Evolutionary conservation across 2,888 invertebrate species (phyloP).

Genomic region (Sphinx pinastri): DNA sequence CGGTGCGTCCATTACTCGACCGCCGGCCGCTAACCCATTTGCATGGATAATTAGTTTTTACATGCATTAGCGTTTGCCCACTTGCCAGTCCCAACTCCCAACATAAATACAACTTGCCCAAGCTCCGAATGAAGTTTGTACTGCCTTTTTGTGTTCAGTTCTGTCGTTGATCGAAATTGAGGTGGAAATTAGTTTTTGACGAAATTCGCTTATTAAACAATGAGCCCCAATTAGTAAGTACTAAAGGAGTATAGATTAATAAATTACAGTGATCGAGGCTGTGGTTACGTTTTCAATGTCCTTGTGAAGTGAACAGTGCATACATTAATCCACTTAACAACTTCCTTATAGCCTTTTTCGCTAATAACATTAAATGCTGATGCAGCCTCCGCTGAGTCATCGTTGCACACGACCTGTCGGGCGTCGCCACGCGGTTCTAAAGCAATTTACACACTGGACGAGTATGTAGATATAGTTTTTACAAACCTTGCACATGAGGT

Average conservation of each 20-base stretch:
- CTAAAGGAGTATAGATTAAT: too few relatives aligned
- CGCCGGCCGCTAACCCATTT: background rate
- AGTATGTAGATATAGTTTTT: background rate
- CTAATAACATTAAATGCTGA: too few relatives aligned
- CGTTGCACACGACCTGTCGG: background rate
- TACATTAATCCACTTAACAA: too few relatives aligned
- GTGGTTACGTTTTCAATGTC: too few relatives aligned
- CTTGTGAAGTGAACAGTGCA: too few relatives aligned
- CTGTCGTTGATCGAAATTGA: too few relatives aligned
- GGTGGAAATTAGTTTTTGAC: too few relatives aligned
- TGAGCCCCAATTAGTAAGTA: too few relatives aligned
- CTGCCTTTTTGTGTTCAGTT: background rate
- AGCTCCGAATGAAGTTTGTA: background rate
- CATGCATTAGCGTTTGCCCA: slow-evolving; percentile 3
- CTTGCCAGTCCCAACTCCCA: background rate
- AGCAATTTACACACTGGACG: background rate
- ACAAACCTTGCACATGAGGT: background rate
- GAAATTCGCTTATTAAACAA: too few relatives aligned
- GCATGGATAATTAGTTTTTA: slow-evolving; percentile 18
- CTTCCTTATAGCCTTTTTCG: too few relatives aligned
- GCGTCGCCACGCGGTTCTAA: background rate
- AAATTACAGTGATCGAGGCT: too few relatives aligned
- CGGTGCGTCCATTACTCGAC: background rate
- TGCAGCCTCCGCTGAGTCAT: background rate
- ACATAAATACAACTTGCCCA: background rate